Evolutionary conservation across 1,140 invertebrate genomes (phyloP).

Genomic region (Drosophila littoralis): DNA sequence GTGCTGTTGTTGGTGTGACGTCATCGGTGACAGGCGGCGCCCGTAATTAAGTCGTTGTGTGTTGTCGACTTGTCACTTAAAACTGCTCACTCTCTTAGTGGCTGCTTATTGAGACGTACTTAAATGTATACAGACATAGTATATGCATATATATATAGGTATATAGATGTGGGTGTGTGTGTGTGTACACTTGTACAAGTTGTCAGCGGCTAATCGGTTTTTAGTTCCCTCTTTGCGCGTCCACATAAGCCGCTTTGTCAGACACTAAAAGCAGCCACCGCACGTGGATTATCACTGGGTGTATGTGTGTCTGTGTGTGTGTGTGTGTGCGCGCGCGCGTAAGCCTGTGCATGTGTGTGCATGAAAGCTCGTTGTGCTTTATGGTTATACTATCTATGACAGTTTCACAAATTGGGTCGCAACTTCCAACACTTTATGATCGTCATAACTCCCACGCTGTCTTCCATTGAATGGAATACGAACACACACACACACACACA

Average conservation of each 20-base stretch:
- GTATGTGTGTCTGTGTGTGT: not conserved
- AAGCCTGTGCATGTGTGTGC: not conserved
- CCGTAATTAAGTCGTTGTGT: conserved; percentile 53
- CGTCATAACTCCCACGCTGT: conserved; percentile 45
- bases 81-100: conserved; percentile 35
- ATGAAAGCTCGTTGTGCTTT: conserved; percentile 26
- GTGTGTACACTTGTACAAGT: conserved; percentile 28
- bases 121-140: conserved; percentile 11
- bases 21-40: conserved; percentile 28
- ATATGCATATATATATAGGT: not conserved
- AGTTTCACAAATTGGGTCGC: conserved; percentile 48
- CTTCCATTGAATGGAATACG: conserved; percentile 18
- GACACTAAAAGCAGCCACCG: conserved; percentile 32
- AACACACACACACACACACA: not conserved
- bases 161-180: not conserved
- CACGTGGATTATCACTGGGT: conserved; percentile 17
- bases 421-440: conserved; percentile 52
- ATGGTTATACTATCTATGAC: conserved; percentile 32
- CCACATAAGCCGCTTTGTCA: conserved; percentile 50
- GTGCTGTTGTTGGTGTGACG: conserved; percentile 27
- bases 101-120: conserved; percentile 44
- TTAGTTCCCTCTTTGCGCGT: conserved; percentile 52
- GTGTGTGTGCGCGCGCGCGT: not conserved
- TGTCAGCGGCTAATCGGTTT: conserved; percentile 51
- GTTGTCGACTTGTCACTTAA: conserved; percentile 51